phyloP scores from a whole-genome alignment of 2,888 invertebrate genomes.

The Patella depressa region DNA sequence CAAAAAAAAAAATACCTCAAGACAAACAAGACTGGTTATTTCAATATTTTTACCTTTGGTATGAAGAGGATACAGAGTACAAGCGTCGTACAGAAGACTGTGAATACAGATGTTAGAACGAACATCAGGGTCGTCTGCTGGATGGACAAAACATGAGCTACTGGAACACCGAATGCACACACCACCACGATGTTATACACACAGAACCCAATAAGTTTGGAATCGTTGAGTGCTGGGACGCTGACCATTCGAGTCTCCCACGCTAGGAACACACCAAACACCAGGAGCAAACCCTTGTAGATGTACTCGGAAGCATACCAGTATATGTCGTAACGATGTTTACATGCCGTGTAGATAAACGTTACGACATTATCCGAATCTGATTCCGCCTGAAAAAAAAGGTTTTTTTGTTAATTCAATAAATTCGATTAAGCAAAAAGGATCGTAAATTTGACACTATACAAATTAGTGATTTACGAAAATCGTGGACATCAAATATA shows the following conservation, averaged over 20 bases:
- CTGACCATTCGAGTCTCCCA: conserved; percentile 51
- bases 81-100: conserved; percentile 47
- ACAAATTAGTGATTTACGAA: too few species aligned
- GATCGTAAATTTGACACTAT: conserved; percentile 12
- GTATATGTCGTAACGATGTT: conserved; percentile 30
- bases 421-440: conserved; percentile 13
- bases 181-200: conserved; percentile 54
- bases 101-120: conserved; percentile 37
- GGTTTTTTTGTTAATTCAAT: not conserved
- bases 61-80: conserved; percentile 51
- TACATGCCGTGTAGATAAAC: conserved; percentile 25
- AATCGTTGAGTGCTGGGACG: conserved; percentile 53
- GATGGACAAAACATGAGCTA: conserved; percentile 37
- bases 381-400: not conserved
- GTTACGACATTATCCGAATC: conserved; percentile 24
- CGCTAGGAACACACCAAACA: conserved; percentile 54
- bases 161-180: conserved; percentile 46
- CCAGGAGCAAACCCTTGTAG: conserved; percentile 50
- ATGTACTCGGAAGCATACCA: conserved; percentile 46
- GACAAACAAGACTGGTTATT: too few species aligned
- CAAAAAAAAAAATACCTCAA: too few species aligned
- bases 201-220: conserved; percentile 54
- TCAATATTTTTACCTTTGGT: conserved; percentile 44
- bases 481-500: too few species aligned
- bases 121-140: conserved; percentile 44